Percentiles rank a stretch among this genome's conserved stretches.
Conservation (phyloP, 2,797 vertebrate genomes). For the Hyperoplus lanceolatus region DNA sequence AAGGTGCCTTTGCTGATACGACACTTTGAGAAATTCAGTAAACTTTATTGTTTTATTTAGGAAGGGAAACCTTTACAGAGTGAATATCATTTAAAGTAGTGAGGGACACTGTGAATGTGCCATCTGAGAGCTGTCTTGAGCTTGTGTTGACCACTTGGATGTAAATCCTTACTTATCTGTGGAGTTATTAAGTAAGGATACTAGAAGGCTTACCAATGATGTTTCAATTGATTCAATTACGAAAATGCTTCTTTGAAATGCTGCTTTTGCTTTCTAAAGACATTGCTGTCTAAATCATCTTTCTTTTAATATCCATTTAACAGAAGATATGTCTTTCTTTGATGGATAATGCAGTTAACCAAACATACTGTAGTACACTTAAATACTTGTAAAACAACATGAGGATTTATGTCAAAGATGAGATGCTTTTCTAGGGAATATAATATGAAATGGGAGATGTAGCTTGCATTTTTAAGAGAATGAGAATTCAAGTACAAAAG, state of each 20-base stretch:
- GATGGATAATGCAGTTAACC: slow-evolving; percentile 22
- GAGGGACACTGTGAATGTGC: slow-evolving; percentile 71
- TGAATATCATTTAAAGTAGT: slow-evolving; percentile 49
- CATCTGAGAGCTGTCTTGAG: slow-evolving; percentile 56
- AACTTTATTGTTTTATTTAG: slow-evolving; percentile 41
- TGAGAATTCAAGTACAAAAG: slow-evolving; percentile 25
- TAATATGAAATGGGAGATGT: slow-evolving; percentile 53
- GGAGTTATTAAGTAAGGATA: slow-evolving; percentile 42
- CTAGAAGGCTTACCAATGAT: slow-evolving; percentile 44
- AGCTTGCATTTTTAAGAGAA: slow-evolving; percentile 58
- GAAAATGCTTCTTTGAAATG: slow-evolving; percentile 47
- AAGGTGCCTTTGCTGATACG: slow-evolving; percentile 75
- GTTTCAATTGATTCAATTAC: slow-evolving; percentile 20
- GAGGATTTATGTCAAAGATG: slow-evolving; percentile 48
- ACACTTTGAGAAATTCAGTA: slow-evolving; percentile 52
- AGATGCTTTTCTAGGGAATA: slow-evolving; percentile 59
- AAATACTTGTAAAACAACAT: slow-evolving; percentile 35
- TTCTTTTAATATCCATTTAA: slow-evolving; percentile 37
- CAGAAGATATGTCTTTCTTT: slow-evolving; percentile 20
- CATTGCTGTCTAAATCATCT: slow-evolving; percentile 19
- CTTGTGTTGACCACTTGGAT: slow-evolving; percentile 73
- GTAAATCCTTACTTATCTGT: slow-evolving; percentile 59
- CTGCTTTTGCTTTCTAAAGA: slow-evolving; percentile 36
- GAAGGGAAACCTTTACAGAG: slow-evolving; percentile 39
- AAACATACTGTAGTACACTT: slow-evolving; percentile 26